Base-by-base conservation (phyloP, 2,888 invertebrate species). In the Willowsia nigromaculata region DNA sequence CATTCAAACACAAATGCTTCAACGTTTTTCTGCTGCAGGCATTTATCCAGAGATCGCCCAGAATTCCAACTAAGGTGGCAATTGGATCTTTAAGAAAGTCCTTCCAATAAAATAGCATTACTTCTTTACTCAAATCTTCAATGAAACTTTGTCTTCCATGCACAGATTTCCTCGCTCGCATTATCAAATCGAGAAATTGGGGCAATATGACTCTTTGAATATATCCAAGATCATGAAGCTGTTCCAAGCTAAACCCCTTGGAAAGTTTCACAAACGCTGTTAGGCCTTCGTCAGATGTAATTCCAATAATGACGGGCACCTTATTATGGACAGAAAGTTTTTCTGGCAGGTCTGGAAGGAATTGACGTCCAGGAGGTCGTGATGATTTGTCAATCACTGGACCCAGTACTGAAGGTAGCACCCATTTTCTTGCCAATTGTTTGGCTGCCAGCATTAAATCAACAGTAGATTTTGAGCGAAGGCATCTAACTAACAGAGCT, bases 231-330 rank as follows among this genome's bases (percentile, higher is more conserved):
- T 62, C 80, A 27, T 56, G 33, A 2, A 90, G 30, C 7, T 90
- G 53, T 7, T 87, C 33, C 30, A 22, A 25, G 11, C 62, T 43
- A 43, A 40, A 87, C 15, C 40, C 40, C 18, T 86, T 18, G 6
- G 83, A 37, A n/a, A 90, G 47, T 18, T 80, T 78, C 1, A 78
- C 84, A 53, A 85, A 89, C 1, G 80, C 59, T 13, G 84, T 76
- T 1, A 91, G 85, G 0, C 92, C 92, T 85, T 92, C 92, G 11
- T 91, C 68, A 11, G 43, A 68, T 15, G 85, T 86, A 9, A 91
- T 85, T 22, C 92, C 92, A 11, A 62, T 22, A 30, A 92, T 87
- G 9, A 90, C 78, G 0, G 92, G 91, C 25, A 91, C 90, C 37
- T 89, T 90, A 59, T 85, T 89, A 1, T 53, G 43, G 7, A 88